Evolutionary conservation across 2,888 invertebrate species (phyloP).

Genomic region (Clanis bilineata): DNA sequence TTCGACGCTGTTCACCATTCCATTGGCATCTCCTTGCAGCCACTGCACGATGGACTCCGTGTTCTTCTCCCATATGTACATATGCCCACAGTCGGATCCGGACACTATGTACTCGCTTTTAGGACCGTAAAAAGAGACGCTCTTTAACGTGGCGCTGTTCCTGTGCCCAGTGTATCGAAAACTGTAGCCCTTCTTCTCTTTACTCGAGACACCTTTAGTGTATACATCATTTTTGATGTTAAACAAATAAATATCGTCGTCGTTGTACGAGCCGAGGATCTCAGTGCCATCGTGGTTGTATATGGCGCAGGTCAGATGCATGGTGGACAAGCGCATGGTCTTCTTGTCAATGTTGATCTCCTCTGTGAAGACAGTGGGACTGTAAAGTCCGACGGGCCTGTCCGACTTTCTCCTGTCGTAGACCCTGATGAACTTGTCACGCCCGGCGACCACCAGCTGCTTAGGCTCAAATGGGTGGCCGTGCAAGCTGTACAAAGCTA

Average conservation of each 20-base stretch:
- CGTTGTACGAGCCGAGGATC: constrained; percentile 96
- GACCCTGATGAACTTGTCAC: constrained; percentile 89
- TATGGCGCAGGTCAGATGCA: constrained; percentile 93
- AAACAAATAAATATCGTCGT: constrained; percentile 95
- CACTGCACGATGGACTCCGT: constrained; percentile 94
- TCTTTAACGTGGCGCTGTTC: constrained; percentile 91
- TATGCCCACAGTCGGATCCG: constrained; percentile 96
- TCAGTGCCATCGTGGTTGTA: constrained; percentile 96
- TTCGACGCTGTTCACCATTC: constrained; percentile 96
- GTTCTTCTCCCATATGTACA: constrained; percentile 94
- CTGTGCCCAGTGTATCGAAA: constrained; percentile 83
- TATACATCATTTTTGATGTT: constrained; percentile 81
- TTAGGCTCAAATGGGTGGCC: constrained; percentile 89
- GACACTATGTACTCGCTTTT: constrained; percentile 94
- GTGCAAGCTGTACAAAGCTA: constrained; percentile 93
- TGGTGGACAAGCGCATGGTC: constrained; percentile 39
- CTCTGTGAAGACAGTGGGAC: constrained; percentile 72
- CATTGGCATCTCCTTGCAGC: constrained; percentile 90
- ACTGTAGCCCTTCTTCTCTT: constrained; percentile 70
- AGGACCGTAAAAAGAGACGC: constrained; percentile 96
- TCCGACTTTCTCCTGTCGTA: constrained; percentile 86
- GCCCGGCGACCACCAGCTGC: constrained; percentile 92
- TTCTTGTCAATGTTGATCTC: constrained; percentile 32
- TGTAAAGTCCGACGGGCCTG: constrained; percentile 82
- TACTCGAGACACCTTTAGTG: constrained; percentile 45